Percentiles rank a stretch among this genome's conserved stretches.
These are phyloP conservation scores for Pseudotriccus pelzelni DNA, from an alignment of 2,797 vertebrate species.

Conservation along the genomic window DNA sequence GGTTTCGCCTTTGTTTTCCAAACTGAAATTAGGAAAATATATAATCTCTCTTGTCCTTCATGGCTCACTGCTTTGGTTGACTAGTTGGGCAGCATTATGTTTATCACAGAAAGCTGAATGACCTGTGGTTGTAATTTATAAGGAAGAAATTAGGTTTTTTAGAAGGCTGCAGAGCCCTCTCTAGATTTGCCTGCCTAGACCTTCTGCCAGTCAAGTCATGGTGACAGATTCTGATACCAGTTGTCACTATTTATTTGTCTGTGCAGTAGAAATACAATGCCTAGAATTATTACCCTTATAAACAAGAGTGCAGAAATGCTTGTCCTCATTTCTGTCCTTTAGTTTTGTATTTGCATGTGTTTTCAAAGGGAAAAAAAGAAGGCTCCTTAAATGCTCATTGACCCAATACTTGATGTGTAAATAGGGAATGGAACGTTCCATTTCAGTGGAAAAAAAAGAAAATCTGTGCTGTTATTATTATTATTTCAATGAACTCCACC, in stretches of 20 bases:
- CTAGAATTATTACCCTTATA: not conserved
- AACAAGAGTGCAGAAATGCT: not conserved
- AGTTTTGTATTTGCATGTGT: not conserved
- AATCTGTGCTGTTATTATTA: not conserved
- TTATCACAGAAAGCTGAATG: not conserved
- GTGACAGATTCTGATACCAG: not conserved
- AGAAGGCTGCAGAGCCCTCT: not conserved
- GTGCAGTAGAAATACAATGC: not conserved
- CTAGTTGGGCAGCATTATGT: not conserved
- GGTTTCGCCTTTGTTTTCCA: not conserved
- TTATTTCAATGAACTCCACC: not conserved
- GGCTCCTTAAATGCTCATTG: not conserved
- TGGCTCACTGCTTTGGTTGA: not conserved
- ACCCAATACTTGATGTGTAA: not conserved
- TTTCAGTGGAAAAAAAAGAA: not conserved
- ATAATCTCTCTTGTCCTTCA: not conserved
- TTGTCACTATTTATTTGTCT: slow-evolving; percentile 15
- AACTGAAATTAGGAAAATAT: not conserved
- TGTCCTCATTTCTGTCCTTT: not conserved
- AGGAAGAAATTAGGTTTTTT: not conserved
- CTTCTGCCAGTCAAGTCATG: not conserved
- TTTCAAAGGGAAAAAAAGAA: not conserved
- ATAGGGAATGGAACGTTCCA: not conserved
- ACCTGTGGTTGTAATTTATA: not conserved
- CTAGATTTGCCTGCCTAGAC: not conserved